Evolutionary conservation across 2,797 vertebrate genomes (phyloP).

Genomic region (Luscinia megarhynchos): DNA sequence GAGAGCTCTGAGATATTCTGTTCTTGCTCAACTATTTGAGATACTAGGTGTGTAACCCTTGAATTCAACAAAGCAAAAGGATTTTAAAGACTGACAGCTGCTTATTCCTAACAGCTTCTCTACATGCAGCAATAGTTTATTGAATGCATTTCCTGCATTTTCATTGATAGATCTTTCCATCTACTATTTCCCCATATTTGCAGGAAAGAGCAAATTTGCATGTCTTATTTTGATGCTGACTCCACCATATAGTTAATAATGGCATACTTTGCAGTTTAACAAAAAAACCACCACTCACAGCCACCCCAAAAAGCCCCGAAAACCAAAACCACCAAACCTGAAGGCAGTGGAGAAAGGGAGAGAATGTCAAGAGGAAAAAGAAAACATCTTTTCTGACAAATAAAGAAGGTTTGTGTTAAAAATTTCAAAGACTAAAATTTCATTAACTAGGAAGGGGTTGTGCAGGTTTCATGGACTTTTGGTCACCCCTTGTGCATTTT

Average conservation of each 20-base stretch:
- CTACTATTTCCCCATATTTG: neutral
- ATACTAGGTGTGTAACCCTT: neutral
- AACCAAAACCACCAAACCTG: neutral
- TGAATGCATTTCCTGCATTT: neutral
- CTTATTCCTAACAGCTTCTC: neutral
- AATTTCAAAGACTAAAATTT: neutral
- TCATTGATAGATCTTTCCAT: neutral
- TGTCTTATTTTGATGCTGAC: neutral
- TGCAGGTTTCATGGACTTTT: neutral
- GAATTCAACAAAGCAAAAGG: neutral
- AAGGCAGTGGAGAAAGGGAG: neutral
- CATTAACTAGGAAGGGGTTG: neutral
- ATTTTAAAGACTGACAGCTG: neutral
- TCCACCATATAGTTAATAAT: neutral
- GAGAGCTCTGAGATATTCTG: neutral
- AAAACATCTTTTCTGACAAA: neutral
- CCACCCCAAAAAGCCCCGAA: neutral
- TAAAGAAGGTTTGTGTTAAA: neutral
- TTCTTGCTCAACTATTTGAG: neutral
- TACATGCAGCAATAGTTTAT: neutral
- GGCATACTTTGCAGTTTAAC: neutral
- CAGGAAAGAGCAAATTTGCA: neutral
- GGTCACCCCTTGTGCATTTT: neutral
- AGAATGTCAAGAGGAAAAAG: neutral
- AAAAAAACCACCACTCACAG: too few relatives aligned